These are phyloP conservation scores for Fulica atra DNA, from an alignment of 2,113 vertebrate species.

Conservation along the genomic window DNA sequence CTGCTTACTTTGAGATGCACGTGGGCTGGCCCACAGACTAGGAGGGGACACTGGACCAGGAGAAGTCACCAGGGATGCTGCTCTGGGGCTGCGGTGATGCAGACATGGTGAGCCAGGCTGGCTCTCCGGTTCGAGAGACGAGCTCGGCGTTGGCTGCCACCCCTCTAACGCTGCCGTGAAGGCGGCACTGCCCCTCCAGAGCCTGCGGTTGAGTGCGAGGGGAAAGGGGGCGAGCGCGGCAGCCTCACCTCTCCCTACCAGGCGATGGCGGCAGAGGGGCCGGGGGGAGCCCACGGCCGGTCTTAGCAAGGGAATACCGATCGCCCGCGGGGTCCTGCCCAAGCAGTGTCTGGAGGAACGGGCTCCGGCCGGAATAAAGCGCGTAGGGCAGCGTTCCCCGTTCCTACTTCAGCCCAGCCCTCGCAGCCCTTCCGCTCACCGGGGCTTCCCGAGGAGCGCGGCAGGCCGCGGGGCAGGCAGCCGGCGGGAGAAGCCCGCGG, in stretches of 20 bases:
- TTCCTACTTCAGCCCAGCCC: background rate
- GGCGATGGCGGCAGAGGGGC: background rate
- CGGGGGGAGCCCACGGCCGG: background rate
- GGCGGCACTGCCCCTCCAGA: background rate
- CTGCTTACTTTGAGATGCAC: background rate
- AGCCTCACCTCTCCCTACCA: background rate
- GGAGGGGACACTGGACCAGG: background rate
- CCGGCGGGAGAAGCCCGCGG: background rate
- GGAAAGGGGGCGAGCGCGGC: background rate
- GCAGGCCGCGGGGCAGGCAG: background rate
- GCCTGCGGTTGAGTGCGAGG: background rate
- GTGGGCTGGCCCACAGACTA: accelerated
- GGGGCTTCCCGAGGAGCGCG: background rate
- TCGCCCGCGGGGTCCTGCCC: background rate
- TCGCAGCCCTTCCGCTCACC: background rate
- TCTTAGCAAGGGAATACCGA: background rate
- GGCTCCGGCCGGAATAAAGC: background rate
- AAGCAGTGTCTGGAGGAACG: background rate
- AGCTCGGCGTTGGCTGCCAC: background rate
- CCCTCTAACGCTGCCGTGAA: too few species aligned
- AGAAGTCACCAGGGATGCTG: background rate
- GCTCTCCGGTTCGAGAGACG: background rate
- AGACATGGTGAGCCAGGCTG: accelerated
- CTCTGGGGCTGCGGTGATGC: accelerated
- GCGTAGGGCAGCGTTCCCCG: too few species aligned